A percentile compares a stretch with the other conserved stretches of the same genome.
These are phyloP conservation scores for Toxonevra muliebris DNA, from an alignment of 2,888 invertebrate species.

Conservation along the genomic window DNA sequence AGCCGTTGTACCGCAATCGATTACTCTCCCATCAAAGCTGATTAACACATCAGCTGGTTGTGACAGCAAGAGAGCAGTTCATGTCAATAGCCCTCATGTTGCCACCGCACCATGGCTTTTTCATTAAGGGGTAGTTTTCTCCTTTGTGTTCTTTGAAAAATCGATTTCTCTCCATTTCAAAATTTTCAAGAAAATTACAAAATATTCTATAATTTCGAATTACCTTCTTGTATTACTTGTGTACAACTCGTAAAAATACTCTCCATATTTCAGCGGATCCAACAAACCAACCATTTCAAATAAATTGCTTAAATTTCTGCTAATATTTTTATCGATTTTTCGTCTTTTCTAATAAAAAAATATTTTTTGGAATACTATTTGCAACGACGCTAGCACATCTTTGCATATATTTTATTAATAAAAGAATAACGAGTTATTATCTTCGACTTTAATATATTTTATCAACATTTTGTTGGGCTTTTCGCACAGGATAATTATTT, in stretches of 20 bases:
- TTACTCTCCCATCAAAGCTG: slow-evolving; percentile 40
- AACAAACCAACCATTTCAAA: slow-evolving; percentile 60
- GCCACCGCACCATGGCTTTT: slow-evolving; percentile 20
- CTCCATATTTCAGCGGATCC: slow-evolving; percentile 64
- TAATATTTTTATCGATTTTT: slow-evolving; percentile 25
- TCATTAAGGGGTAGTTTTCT: slow-evolving; percentile 44
- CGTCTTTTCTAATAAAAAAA: slow-evolving; percentile 6
- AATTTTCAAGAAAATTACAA: slow-evolving; percentile 1
- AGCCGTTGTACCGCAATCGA: slow-evolving; percentile 10
- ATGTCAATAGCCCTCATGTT: slow-evolving; percentile 38
- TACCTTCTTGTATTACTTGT: slow-evolving; percentile 62
- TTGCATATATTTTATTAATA: too few species aligned
- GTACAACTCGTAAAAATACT: slow-evolving; percentile 64
- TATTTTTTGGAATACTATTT: background rate
- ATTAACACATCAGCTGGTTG: background rate
- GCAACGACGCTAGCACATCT: too few species aligned
- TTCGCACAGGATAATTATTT: too few species aligned
- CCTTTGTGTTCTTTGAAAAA: slow-evolving; percentile 20
- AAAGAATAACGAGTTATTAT: too few species aligned
- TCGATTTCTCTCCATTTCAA: slow-evolving; percentile 19
- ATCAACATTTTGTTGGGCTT: too few species aligned
- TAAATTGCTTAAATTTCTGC: slow-evolving; percentile 9
- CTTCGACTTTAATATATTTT: too few species aligned
- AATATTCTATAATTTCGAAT: slow-evolving; percentile 15
- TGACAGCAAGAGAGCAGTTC: background rate